These are phyloP conservation scores for Limonius californicus DNA, from an alignment of 1,140 invertebrate species.

Conservation along the genomic window DNA sequence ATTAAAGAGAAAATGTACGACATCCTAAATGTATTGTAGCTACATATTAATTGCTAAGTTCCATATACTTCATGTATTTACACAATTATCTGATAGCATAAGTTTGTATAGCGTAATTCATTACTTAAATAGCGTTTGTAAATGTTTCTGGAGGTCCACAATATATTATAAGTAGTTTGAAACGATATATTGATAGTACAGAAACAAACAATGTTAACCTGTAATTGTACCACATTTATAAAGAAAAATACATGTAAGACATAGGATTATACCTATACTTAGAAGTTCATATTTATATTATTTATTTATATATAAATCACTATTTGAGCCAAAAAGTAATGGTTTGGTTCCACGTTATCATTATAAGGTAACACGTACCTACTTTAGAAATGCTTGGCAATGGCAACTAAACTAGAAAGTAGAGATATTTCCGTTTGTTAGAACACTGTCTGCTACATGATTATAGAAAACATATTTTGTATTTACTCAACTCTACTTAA, in stretches of 20 bases:
- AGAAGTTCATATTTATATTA: not conserved
- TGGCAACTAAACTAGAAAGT: conserved; percentile 7
- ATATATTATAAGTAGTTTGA: not conserved
- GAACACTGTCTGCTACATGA: too few species aligned
- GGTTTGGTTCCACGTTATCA: conserved; percentile 26
- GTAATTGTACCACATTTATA: not conserved
- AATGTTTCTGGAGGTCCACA: not conserved
- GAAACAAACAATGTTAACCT: not conserved
- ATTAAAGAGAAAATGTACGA: not conserved
- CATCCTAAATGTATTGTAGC: conserved; percentile 4
- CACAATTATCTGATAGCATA: conserved; percentile 10
- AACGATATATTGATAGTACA: not conserved
- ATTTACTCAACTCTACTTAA: not conserved
- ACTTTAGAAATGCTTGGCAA: conserved; percentile 20
- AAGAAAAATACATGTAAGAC: not conserved
- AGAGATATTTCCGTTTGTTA: not conserved
- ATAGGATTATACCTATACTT: not conserved
- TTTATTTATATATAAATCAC: conserved; percentile 7
- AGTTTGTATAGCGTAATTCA: not conserved
- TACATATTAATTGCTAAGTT: conserved; percentile 10
- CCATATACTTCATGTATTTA: conserved; percentile 10
- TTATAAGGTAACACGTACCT: conserved; percentile 23
- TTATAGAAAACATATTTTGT: not conserved
- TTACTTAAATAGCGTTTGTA: not conserved
- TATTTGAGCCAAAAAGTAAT: conserved; percentile 28